Conservation (phyloP, 2,797 vertebrate species). For the Galagoides demidoff region DNA sequence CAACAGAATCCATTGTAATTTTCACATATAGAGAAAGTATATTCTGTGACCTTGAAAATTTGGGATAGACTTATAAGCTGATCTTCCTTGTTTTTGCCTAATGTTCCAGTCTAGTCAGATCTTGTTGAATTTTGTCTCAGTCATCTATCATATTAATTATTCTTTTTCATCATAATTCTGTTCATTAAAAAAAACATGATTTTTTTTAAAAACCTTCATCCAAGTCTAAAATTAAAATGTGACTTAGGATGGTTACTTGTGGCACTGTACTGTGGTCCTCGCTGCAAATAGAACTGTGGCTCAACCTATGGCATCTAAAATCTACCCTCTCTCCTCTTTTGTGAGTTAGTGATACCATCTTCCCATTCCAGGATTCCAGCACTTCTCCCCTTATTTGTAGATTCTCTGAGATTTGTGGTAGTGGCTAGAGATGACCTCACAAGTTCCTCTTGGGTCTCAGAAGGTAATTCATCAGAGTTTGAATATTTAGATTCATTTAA, state of each 20-base stretch:
- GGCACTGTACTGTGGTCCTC: not conserved
- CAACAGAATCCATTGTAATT: not conserved
- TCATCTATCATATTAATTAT: slow-evolving; percentile 37
- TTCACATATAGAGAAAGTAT: not conserved
- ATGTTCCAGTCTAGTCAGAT: not conserved
- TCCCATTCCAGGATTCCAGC: not conserved
- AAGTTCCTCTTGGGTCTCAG: not conserved
- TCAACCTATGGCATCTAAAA: not conserved
- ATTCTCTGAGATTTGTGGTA: not conserved
- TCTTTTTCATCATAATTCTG: not conserved
- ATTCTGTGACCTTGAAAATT: not conserved
- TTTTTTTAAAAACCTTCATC: not conserved
- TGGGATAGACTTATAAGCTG: not conserved
- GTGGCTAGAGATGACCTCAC: not conserved
- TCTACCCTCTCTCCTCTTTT: not conserved
- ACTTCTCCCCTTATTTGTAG: not conserved
- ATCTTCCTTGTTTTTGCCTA: not conserved
- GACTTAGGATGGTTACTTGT: not conserved
- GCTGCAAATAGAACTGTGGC: not conserved
- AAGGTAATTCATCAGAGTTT: not conserved
- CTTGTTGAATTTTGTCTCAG: slow-evolving; percentile 11
- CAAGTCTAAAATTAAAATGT: slow-evolving; percentile 1
- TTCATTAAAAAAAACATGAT: not conserved
- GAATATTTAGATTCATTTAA: not conserved
- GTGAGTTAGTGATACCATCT: slow-evolving; percentile 5